phyloP scores from a whole-genome alignment of 2,888 invertebrate genomes.

The Dicyrtoma fusca region DNA sequence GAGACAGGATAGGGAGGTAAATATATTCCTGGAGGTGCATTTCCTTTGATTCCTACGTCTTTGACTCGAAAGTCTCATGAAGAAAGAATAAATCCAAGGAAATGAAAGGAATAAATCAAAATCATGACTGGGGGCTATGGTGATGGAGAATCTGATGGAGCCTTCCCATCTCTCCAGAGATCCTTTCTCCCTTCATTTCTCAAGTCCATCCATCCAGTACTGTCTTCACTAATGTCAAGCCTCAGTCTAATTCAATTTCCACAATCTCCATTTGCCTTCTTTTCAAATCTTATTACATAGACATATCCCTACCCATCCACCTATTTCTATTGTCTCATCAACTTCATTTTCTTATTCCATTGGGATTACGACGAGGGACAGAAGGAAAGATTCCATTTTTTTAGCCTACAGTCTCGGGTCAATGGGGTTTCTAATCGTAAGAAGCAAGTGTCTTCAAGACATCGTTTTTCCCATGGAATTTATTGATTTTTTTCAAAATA shows the following conservation, averaged over 20 bases:
- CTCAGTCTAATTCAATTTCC: slow-evolving; percentile 28
- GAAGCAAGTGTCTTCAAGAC: too few species aligned
- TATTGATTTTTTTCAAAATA: too few species aligned
- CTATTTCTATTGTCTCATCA: too few species aligned
- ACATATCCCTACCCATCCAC: too few species aligned
- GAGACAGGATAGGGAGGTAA: too few species aligned
- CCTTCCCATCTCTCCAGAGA: slow-evolving; percentile 29
- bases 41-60: slow-evolving; percentile 14
- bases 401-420: too few species aligned
- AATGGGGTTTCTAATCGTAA: too few species aligned
- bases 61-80: slow-evolving; percentile 16
- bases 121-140: slow-evolving; percentile 32
- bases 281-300: too few species aligned
- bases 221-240: slow-evolving; percentile 21
- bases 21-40: background rate
- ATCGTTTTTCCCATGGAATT: too few species aligned
- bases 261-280: background rate
- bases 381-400: too few species aligned
- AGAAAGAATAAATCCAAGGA: slow-evolving; percentile 35
- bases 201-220: background rate
- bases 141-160: slow-evolving; percentile 36
- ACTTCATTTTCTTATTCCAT: too few species aligned
- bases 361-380: too few species aligned
- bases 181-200: slow-evolving; percentile 3
- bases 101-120: slow-evolving; percentile 40